Evolutionary conservation across 2,113 vertebrate species (phyloP), one percentile per base, ranked within the genome.

Genomic region (Herpetotheres cachinnans): DNA sequence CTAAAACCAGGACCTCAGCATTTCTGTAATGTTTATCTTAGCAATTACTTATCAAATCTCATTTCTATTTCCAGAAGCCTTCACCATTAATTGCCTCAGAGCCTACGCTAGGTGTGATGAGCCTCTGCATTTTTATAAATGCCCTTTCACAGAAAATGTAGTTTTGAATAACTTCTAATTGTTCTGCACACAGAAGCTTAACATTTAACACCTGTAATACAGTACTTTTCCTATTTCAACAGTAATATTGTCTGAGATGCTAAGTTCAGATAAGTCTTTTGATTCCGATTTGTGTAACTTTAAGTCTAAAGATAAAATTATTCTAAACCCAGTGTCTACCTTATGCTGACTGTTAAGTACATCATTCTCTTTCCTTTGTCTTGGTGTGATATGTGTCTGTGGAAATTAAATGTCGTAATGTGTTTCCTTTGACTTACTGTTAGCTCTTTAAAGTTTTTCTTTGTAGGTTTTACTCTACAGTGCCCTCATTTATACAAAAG

Each of bases 21-120:
- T 77, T 95, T 97, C 73, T 91, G 3, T 70, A 91, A 80, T 66
- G 87, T 97, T 95, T 80, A 70, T 62, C 66, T 86, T 85, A 13
- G 81, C 71, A 77, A 94, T 95, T 91, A 90, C 73, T 95, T 86
- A 89, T 44, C 63, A 81, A 93, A 94, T 83, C 71, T 93, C 83
- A 76, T 84, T 93, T 86, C 86, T 82, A 38, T 84, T 95, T 95
- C 89, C 74, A 87, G 74, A 89, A 79, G 29, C 67, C 66, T 77
- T 89, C 61, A 30, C 54, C 58, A 91, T 91, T 94, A 95, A 87
- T 91, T 93, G 74, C 47, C 61, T 93, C 66, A 61, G 61, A 82
- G 46, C 42, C 65, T 73, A 7, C 8, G 34, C 8, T 73, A 85
- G 54, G 40, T 66, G 34, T 58, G 65, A 91, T 82, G 83, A 87